Base-by-base conservation (phyloP, 2,888 invertebrate species). In the Seira ritae region DNA sequence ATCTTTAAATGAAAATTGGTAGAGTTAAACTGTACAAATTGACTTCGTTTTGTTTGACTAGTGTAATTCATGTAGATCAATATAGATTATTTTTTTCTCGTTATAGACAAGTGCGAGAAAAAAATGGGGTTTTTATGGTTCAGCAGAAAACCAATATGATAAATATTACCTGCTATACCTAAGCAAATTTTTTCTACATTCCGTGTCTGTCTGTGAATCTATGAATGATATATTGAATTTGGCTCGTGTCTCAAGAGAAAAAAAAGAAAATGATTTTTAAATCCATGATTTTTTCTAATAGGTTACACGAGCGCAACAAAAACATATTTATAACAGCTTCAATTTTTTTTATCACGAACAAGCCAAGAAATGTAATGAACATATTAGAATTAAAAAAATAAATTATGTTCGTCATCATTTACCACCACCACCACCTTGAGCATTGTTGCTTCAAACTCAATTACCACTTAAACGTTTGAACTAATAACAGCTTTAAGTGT, bases 181-280 rank as follows among this genome's bases (percentile, higher is more conserved):
- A 31, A 50, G 50, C 50, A 50, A 42, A 42, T 50, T 50, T n/a
- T 50, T 50, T 8, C 50, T 50, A 50, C 50, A 50, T n/a, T 50
- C 50, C 15, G 2, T 50, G 15, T 50, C 50, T 31, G 50, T n/a
- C n/a, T n/a, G 17, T 12, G 50, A 50, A 50, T 50, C 50, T 50
- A 50, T 50, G 50, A 50, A n/a, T 50, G 50, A 50, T 50, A 76
- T 70, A 67, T 76, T 81, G 62, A 81, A 76, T 81, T 31, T 81
- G 81, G 81, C 81, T 81, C 81, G 76, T 76, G 81, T 81, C 76
- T 81, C 81, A 37, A 22, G 37, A 24, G 24, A 68, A 76, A 68
- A 76, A 76, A 67, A 4, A 22, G 23, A n/a, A 31, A 31, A 31
- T 50, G 31, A 31, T 72, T 37, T 68, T 8, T 23, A 24, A 15